Evolutionary conservation across 2,797 vertebrate genomes (phyloP).

Genomic region (Anomalospiza imberbis): DNA sequence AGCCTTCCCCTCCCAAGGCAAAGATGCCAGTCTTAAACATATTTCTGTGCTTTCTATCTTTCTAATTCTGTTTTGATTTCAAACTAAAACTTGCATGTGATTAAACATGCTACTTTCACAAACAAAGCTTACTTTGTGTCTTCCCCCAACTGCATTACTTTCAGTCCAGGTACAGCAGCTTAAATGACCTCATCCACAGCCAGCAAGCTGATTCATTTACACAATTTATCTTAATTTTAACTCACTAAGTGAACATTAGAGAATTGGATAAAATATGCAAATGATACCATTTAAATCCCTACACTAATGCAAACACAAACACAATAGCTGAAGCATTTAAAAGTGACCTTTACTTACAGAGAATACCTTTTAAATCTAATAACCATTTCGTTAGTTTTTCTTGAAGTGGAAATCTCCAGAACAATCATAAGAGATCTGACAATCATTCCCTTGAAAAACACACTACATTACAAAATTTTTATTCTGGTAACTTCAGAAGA

Average conservation of each 20-base stretch:
- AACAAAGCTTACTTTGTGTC: background rate
- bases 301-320: conserved; percentile 9
- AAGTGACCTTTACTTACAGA: conserved; percentile 40
- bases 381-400: conserved; percentile 3
- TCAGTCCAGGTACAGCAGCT: background rate
- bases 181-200: conserved; percentile 14
- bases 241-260: conserved; percentile 7
- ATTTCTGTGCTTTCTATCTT: background rate
- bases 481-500: background rate
- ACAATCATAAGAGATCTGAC: background rate
- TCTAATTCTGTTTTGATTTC: background rate
- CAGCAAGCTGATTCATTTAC: conserved; percentile 27
- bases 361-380: conserved; percentile 20
- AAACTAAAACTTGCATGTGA: background rate
- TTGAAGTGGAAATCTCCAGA: background rate
- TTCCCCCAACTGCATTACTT: background rate
- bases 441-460: background rate
- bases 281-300: conserved; percentile 40
- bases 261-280: conserved; percentile 50
- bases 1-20: background rate
- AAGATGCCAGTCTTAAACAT: background rate
- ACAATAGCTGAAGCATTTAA: conserved; percentile 9
- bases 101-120: background rate
- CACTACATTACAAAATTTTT: background rate
- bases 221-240: conserved; percentile 32